Percentiles rank a stretch among this genome's conserved stretches.
phyloP scores from a whole-genome alignment of 2,888 invertebrate species.

The Amiota communis region DNA sequence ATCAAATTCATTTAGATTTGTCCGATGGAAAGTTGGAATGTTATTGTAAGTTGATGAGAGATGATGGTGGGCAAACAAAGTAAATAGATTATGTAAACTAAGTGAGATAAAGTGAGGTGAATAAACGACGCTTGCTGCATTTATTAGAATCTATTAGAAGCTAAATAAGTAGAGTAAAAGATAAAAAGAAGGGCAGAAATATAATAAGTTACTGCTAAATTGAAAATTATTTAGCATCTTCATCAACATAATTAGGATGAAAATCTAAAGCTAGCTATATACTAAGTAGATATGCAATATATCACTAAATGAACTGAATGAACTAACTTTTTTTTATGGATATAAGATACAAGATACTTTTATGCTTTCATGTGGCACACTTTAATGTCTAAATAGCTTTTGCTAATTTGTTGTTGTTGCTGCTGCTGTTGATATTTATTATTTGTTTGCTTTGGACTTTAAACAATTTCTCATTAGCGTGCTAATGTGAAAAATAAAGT shows the following conservation, averaged over 20 bases:
- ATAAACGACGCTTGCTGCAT: conserved; percentile 18
- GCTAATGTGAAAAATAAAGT: conserved; percentile 22
- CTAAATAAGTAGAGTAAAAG: neutral
- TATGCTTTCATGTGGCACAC: conserved; percentile 11
- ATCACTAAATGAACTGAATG: too few relatives aligned
- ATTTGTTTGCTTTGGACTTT: neutral
- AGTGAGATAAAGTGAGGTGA: conserved; percentile 3
- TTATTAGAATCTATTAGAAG: conserved; percentile 3
- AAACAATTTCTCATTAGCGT: conserved; percentile 23
- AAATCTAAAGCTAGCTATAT: too few relatives aligned
- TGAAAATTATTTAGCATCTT: conserved; percentile 29
- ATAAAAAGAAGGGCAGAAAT: neutral
- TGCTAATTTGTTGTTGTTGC: conserved; percentile 25
- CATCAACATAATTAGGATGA: too few relatives aligned
- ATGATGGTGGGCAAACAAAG: neutral
- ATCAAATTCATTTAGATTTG: neutral
- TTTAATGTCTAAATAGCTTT: conserved; percentile 7
- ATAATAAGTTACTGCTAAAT: conserved; percentile 7
- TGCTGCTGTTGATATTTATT: neutral
- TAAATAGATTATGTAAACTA: too few relatives aligned
- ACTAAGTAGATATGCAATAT: too few relatives aligned
- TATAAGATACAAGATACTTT: neutral
- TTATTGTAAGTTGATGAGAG: too few relatives aligned
- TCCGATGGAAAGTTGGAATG: too few relatives aligned
- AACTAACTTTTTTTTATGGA: too few relatives aligned